Conservation (phyloP, 1,140 invertebrate genomes). For the Acyrthosiphon pisum region DNA sequence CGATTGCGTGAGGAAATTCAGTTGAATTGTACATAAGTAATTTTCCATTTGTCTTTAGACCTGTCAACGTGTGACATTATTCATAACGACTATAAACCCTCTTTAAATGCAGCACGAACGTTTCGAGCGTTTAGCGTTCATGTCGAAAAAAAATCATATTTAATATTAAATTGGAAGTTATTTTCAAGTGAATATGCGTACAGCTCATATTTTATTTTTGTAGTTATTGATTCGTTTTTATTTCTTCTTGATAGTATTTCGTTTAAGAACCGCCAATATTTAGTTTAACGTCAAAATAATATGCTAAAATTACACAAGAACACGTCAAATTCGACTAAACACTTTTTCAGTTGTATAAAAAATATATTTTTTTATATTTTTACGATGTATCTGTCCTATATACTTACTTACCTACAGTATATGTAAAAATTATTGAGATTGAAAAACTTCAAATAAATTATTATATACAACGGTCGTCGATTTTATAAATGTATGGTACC, state of each 20-base stretch:
- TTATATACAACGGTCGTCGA: not conserved
- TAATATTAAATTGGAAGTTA: not conserved
- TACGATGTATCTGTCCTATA: not conserved
- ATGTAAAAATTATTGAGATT: not conserved
- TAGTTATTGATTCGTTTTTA: not conserved
- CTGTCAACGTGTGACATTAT: conserved; percentile 8
- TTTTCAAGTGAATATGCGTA: not conserved
- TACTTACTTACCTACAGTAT: not conserved
- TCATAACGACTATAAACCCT: conserved; percentile 8
- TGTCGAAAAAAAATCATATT: not conserved
- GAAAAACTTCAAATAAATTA: not conserved
- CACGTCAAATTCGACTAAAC: not conserved
- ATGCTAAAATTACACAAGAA: not conserved
- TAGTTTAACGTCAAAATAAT: not conserved
- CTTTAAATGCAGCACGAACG: not conserved
- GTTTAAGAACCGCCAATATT: not conserved
- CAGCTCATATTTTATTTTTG: not conserved
- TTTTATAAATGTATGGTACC: not conserved
- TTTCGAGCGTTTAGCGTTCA: not conserved
- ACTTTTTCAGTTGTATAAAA: not conserved
- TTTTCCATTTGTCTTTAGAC: not conserved
- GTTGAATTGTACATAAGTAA: not conserved
- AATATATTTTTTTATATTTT: not conserved
- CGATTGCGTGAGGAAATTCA: not conserved
- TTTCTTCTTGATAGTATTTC: not conserved